Conservation (phyloP, 1,140 invertebrate genomes). For the Lycorma delicatula region DNA sequence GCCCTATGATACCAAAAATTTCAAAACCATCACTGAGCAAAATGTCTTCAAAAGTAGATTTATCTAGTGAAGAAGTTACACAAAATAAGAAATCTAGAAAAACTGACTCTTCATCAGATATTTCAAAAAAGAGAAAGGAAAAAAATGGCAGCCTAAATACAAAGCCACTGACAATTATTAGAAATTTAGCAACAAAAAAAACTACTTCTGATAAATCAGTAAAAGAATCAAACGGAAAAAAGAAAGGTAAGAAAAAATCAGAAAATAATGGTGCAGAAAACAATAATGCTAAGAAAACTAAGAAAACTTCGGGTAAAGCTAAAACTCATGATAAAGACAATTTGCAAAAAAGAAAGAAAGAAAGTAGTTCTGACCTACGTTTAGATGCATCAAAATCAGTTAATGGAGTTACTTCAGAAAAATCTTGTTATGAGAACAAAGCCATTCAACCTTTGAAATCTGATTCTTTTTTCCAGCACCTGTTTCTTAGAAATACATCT, state of each 20-base stretch:
- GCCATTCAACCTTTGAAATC: slow-evolving; percentile 38
- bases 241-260: slow-evolving; percentile 27
- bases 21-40: background rate
- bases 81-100: slow-evolving; percentile 16
- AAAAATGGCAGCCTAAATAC: slow-evolving; percentile 15
- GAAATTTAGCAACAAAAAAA: slow-evolving; percentile 25
- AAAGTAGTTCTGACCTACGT: background rate
- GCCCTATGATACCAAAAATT: no score
- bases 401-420: background rate
- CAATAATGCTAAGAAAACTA: slow-evolving; percentile 27
- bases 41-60: no score
- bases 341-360: background rate
- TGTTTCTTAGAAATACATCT: slow-evolving; percentile 47
- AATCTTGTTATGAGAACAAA: background rate
- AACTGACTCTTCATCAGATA: slow-evolving; percentile 8
- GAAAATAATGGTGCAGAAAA: slow-evolving; percentile 17
- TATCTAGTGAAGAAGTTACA: no score
- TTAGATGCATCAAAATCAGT: background rate
- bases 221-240: slow-evolving; percentile 31
- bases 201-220: slow-evolving; percentile 25
- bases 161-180: slow-evolving; percentile 24
- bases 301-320: no score
- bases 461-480: slow-evolving; percentile 59
- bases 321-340: slow-evolving; percentile 11
- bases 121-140: slow-evolving; percentile 22